Base-by-base conservation (phyloP, 2,888 invertebrate genomes). In the Eupithecia subumbrata region DNA sequence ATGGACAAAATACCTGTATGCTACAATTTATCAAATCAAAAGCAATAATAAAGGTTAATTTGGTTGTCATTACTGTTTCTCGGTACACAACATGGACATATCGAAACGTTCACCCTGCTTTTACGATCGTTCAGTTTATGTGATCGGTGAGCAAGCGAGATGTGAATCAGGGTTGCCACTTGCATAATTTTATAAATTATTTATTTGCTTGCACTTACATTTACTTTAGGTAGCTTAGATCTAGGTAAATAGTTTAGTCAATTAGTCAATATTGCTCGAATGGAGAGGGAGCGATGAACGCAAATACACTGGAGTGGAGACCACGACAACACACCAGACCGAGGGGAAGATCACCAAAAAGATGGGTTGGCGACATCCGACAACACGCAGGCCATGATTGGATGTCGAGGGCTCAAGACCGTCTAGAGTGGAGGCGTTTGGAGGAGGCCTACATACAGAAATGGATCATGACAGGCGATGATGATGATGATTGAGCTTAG, bases 101-200 rank as follows among this genome's bases (percentile, higher is more conserved):
- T 90, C 86, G 90, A 89, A 89, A 78, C 91, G 84, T 92, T 93
- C 92, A 91, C 90, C 91, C 85, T 76, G 72, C 78, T 83, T 92
- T 92, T 91, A 92, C 86, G 90, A 91, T 80, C 86, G 78, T 73
- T 80, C 84, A 84, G 80, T 90, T 91, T 91, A 92, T 88, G 87
- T 78, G 78, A 81, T 76, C 81, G 77, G 83, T 88, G 86, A 85
- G 80, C 79, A 76, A 83, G 81, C 83, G 75, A 72, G 71, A 82
- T 80, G 82, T 76, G 64, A 56, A 64, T 48, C 68, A 80, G 81
- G 81, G 81, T 48, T 83, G 78, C 70, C 72, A 66, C 43, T n/a
- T 72, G 9, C 52, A 56, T 22, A 3, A 11, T 22, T 22, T 22
- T 1, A 22, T 22, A 4, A 56, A 56, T 52, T 52, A n/a, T 48